phyloP scores from a whole-genome alignment of 2,113 vertebrate species.

The Ornithorhynchus anatinus region DNA sequence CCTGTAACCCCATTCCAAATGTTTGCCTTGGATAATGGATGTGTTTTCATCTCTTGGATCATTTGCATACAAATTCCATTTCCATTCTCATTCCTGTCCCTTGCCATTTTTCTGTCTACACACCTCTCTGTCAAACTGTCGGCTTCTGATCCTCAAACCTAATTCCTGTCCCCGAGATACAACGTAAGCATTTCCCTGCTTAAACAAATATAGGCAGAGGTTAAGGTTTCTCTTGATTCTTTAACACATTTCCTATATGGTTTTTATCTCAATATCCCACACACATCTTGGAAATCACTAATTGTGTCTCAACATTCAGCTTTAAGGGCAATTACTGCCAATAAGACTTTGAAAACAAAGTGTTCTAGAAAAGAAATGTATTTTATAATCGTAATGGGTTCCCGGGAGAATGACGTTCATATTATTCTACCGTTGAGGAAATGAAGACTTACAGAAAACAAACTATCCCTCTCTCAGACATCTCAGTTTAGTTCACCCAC shows the following conservation, averaged over 20 bases:
- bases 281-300: conserved; percentile 26
- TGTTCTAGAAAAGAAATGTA: neutral
- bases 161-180: neutral
- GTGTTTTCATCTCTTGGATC: neutral
- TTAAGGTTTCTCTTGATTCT: neutral
- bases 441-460: conserved; percentile 41
- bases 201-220: neutral
- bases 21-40: conserved; percentile 6
- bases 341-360: conserved; percentile 31
- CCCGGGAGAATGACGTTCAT: conserved; percentile 2
- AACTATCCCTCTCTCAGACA: conserved; percentile 7
- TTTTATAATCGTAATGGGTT: conserved; percentile 34
- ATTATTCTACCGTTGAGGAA: conserved; percentile 58
- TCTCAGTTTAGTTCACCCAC: neutral
- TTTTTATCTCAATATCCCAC: neutral
- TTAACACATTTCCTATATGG: neutral
- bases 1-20: neutral
- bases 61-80: conserved; percentile 11
- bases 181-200: neutral
- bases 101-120: neutral
- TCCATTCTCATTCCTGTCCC: neutral
- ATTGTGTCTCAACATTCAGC: conserved; percentile 1
- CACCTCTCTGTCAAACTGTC: neutral
- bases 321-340: conserved; percentile 9
- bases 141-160: neutral